These are phyloP conservation scores for Oreochromis tanganicae DNA, from an alignment of 2,113 vertebrate genomes.

Conservation along the genomic window DNA sequence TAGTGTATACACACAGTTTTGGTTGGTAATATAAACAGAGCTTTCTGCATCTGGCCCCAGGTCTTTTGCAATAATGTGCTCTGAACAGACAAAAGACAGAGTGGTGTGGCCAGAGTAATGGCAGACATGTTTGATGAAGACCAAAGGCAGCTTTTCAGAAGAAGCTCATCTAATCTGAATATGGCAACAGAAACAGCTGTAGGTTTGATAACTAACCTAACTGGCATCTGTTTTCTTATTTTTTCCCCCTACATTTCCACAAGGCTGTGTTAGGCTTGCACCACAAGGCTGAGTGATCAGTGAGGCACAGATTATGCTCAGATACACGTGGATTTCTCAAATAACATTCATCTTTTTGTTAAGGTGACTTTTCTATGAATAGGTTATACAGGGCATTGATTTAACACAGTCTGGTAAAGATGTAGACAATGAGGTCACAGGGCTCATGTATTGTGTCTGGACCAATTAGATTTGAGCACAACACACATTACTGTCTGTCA, in stretches of 20 bases:
- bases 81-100: not conserved
- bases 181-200: not conserved
- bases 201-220: not conserved
- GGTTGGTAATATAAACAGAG: not conserved
- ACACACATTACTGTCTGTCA: constrained; percentile 19
- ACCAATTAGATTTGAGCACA: constrained; percentile 8
- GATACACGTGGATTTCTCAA: not conserved
- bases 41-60: not conserved
- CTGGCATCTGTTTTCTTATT: not conserved
- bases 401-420: not conserved
- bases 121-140: not conserved
- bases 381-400: not conserved
- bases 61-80: not conserved
- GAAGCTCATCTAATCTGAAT: not conserved
- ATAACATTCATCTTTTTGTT: not conserved
- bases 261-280: not conserved
- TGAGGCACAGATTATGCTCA: not conserved
- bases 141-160: not conserved
- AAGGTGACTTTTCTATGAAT: not conserved
- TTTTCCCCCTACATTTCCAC: not conserved
- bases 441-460: not conserved
- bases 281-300: not conserved
- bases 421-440: not conserved
- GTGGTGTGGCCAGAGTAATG: not conserved
- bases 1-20: not conserved